Percentiles rank a stretch among this genome's conserved stretches.
Conservation (phyloP, 2,888 invertebrate genomes). For the Drosophila testacea region DNA sequence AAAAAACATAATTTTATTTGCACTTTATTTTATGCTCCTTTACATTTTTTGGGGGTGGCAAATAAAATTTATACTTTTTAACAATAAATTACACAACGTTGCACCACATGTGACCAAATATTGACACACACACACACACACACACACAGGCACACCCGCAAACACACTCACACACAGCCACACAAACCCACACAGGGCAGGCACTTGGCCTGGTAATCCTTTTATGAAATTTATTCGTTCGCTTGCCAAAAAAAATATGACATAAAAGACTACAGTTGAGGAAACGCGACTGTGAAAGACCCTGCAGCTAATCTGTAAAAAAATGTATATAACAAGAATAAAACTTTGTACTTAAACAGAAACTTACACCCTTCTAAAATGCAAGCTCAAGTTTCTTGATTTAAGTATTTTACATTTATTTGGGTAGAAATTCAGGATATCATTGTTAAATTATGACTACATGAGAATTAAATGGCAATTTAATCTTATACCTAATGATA, state of each 20-base stretch:
- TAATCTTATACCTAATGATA: too few species aligned
- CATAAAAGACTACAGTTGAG: too few species aligned
- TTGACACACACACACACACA: conserved; percentile 51
- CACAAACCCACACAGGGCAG: conserved; percentile 11
- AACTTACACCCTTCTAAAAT: too few species aligned
- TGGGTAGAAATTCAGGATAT: too few species aligned
- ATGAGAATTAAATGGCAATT: too few species aligned
- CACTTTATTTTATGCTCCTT: conserved; percentile 40
- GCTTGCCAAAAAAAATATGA: conserved; percentile 22
- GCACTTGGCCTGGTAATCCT: conserved; percentile 66
- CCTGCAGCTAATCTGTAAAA: too few species aligned
- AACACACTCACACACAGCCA: conserved; percentile 40
- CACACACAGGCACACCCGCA: conserved; percentile 1
- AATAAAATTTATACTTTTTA: conserved; percentile 73
- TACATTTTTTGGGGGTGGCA: conserved; percentile 34
- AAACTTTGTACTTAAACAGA: too few species aligned
- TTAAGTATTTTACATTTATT: too few species aligned
- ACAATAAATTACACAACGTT: conserved; percentile 74
- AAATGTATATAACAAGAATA: too few species aligned
- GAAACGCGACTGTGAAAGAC: too few species aligned
- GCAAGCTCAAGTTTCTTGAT: too few species aligned
- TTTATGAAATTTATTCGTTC: conserved; percentile 75
- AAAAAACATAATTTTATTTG: conserved; percentile 47
- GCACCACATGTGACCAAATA: conserved; percentile 63
- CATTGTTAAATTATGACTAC: too few species aligned